Conservation (phyloP, 2,797 vertebrate genomes). For the Muraenolepis orangiensis region DNA sequence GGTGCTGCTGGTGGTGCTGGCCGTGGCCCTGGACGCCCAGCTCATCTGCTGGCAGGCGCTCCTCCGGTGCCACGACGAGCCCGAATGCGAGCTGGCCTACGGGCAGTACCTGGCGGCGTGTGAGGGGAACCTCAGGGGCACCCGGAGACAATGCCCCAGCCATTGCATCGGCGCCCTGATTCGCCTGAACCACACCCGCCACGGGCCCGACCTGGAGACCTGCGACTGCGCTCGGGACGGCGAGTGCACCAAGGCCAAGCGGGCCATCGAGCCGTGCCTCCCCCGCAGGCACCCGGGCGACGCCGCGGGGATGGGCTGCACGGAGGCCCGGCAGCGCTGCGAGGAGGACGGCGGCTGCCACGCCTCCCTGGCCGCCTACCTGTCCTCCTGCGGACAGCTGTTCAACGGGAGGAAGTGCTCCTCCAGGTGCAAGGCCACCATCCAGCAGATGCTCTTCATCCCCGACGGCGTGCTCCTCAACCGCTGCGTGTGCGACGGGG, state of each 20-base stretch:
- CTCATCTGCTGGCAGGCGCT: slow-evolving; percentile 79
- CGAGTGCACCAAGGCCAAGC: slow-evolving; percentile 69
- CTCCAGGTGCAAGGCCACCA: slow-evolving; percentile 70
- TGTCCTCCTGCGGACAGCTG: slow-evolving; percentile 79
- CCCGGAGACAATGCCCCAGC: slow-evolving; percentile 72
- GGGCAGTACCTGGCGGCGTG: slow-evolving; percentile 72
- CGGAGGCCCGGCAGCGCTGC: slow-evolving; percentile 76
- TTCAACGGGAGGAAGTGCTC: slow-evolving; percentile 81
- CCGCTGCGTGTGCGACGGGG: slow-evolving; percentile 77
- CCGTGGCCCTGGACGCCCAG: slow-evolving; percentile 62
- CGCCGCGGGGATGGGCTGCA: slow-evolving; percentile 73
- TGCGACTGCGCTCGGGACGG: slow-evolving; percentile 74
- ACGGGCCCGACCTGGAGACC: slow-evolving; percentile 73
- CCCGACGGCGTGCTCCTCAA: slow-evolving; percentile 73
- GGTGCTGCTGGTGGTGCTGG: not conserved
- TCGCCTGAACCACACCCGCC: slow-evolving; percentile 72
- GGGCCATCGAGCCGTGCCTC: slow-evolving; percentile 74
- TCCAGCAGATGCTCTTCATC: slow-evolving; percentile 75
- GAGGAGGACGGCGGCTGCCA: slow-evolving; percentile 71
- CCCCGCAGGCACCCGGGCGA: slow-evolving; percentile 68
- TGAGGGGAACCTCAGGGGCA: slow-evolving; percentile 66
- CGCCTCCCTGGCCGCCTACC: slow-evolving; percentile 70
- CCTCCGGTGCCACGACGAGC: slow-evolving; percentile 73
- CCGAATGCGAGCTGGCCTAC: slow-evolving; percentile 75
- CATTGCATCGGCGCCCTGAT: slow-evolving; percentile 78